Conservation (phyloP, 2,113 vertebrate species). For the Trogon surrucura region DNA sequence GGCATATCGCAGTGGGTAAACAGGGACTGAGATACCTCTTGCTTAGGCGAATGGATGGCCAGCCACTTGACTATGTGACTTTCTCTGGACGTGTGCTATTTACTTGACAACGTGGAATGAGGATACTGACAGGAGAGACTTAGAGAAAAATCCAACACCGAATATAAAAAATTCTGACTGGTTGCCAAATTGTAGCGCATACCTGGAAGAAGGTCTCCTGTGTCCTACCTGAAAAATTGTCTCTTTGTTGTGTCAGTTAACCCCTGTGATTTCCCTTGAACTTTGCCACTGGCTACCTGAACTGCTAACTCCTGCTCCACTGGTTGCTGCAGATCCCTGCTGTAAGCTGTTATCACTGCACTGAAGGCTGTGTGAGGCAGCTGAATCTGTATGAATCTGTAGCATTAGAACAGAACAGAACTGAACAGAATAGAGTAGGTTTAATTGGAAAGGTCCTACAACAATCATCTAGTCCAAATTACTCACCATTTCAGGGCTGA, state of each 20-base stretch:
- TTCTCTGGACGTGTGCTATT: neutral
- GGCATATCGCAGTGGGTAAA: neutral
- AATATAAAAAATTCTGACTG: neutral
- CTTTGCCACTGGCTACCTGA: neutral
- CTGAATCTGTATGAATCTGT: neutral
- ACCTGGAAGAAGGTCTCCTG: neutral
- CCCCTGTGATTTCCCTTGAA: neutral
- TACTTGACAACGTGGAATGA: neutral
- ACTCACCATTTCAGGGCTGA: neutral
- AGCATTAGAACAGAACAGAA: neutral
- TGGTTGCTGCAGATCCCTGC: neutral
- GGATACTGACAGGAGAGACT: neutral
- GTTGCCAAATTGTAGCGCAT: rapidly evolving
- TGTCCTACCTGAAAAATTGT: neutral
- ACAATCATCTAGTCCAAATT: neutral
- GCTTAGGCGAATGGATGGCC: neutral
- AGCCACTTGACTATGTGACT: neutral
- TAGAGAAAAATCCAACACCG: neutral
- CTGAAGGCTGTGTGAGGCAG: neutral
- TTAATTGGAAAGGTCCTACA: neutral
- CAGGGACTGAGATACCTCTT: neutral
- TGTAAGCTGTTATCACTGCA: neutral
- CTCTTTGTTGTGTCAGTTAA: neutral
- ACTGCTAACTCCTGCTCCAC: neutral
- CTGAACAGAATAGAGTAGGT: neutral